Evolutionary conservation across 2,797 vertebrate species (phyloP).

Genomic region (Mareca strepera): DNA sequence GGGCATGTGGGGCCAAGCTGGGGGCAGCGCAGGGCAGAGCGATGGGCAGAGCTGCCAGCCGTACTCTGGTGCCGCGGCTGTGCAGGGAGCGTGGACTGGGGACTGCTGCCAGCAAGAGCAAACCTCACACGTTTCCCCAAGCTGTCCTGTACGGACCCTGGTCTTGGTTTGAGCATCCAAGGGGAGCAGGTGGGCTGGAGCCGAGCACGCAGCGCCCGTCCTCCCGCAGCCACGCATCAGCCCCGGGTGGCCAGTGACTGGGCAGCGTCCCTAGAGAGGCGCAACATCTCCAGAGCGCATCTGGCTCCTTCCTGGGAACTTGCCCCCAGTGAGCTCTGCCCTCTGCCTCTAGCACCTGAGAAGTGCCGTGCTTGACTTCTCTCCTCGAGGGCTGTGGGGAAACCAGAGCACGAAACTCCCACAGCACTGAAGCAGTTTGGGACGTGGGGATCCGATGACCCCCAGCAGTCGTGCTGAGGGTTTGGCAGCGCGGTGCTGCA

Average conservation of each 20-base stretch:
- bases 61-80: not conserved
- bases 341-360: not conserved
- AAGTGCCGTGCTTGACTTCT: rapidly evolving
- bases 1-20: rapidly evolving
- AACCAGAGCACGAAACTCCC: not conserved
- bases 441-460: not conserved
- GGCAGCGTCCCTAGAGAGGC: not conserved
- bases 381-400: not conserved
- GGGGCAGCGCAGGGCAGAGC: not conserved
- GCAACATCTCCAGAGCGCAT: not conserved
- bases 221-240: rapidly evolving
- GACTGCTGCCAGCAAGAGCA: not conserved
- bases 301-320: not conserved
- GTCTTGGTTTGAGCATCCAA: rapidly evolving
- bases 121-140: rapidly evolving
- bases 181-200: not conserved
- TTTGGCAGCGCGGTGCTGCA: not conserved
- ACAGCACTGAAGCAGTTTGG: rapidly evolving
- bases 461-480: rapidly evolving
- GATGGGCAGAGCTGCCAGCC: rapidly evolving
- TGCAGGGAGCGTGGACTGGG: not conserved
- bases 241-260: not conserved
- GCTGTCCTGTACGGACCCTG: not conserved
- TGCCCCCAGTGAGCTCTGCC: not conserved
- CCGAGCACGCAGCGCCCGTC: rapidly evolving